Conservation (phyloP, 2,797 vertebrate species). For the Hafferia zeledoni region DNA sequence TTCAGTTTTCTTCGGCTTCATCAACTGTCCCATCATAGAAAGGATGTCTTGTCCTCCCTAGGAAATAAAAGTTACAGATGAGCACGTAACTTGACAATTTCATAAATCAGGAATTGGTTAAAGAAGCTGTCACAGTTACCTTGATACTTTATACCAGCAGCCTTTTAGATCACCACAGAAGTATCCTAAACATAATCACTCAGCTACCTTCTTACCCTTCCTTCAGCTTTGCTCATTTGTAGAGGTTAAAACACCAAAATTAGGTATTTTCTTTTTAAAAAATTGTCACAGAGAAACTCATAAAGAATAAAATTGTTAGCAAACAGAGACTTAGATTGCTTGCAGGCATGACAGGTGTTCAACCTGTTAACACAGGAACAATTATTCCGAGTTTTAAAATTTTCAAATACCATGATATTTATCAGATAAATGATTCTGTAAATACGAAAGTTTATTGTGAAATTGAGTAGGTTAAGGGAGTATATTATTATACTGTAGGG, state of each 20-base stretch:
- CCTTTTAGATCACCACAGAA: background rate
- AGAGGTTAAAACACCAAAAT: background rate
- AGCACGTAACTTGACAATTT: background rate
- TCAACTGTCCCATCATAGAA: slow-evolving; percentile 99
- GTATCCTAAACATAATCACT: background rate
- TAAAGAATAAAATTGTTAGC: background rate
- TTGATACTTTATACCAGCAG: background rate
- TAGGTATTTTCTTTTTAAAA: background rate
- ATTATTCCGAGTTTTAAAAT: background rate
- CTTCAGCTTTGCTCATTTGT: background rate
- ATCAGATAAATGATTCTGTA: background rate
- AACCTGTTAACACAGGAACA: background rate
- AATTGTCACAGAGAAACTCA: background rate
- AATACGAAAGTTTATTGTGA: background rate
- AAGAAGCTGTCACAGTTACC: background rate
- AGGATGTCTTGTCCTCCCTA: slow-evolving; percentile 98
- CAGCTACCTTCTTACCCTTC: background rate
- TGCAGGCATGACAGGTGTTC: background rate
- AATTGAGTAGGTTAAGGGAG: background rate
- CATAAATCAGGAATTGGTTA: background rate
- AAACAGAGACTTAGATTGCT: background rate
- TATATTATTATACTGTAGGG: background rate
- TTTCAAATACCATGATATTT: background rate
- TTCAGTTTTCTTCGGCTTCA: slow-evolving; percentile 99
- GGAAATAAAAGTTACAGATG: slow-evolving; percentile 12